Conservation (phyloP, 2,888 invertebrate species). For the Drosophila subsilvestris region DNA sequence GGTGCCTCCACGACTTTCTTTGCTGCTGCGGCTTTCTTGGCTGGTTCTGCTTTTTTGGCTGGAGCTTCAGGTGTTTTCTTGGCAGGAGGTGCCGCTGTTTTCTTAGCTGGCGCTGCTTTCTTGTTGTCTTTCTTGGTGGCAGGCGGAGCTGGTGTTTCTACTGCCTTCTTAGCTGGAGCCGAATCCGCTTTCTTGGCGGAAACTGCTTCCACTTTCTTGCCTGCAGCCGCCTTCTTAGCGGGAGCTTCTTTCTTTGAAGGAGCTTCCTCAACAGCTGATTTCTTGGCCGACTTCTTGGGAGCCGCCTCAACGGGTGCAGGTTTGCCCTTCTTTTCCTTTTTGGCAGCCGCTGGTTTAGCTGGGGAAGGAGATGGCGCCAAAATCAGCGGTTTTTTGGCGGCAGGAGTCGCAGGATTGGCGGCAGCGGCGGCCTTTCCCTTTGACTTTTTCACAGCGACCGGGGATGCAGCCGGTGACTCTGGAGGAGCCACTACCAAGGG, state of each 20-base stretch:
- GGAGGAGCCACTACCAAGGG: slow-evolving; percentile 60
- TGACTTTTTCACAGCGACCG: slow-evolving; percentile 7
- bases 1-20: slow-evolving; percentile 4
- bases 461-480: slow-evolving; percentile 45
- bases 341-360: slow-evolving; percentile 4
- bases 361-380: slow-evolving; percentile 26
- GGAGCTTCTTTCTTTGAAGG: background rate
- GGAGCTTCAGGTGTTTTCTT: slow-evolving; percentile 1
- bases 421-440: slow-evolving; percentile 18
- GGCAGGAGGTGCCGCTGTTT: background rate
- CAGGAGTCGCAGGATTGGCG: background rate
- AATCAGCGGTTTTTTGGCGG: slow-evolving; percentile 21
- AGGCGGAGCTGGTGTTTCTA: slow-evolving; percentile 5
- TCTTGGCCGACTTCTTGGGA: background rate
- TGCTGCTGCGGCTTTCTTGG: slow-evolving; percentile 7
- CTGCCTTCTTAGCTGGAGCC: slow-evolving; percentile 22
- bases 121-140: slow-evolving; percentile 8
- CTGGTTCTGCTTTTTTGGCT: slow-evolving; percentile 7
- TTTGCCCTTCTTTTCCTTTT: slow-evolving; percentile 1
- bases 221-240: background rate
- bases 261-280: background rate
- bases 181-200: background rate
- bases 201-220: slow-evolving; percentile 2
- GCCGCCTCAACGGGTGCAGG: background rate
- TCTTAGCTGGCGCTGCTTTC: slow-evolving; percentile 16